These are phyloP conservation scores for Limanda limanda DNA, from an alignment of 2,113 vertebrate genomes.

Conservation along the genomic window DNA sequence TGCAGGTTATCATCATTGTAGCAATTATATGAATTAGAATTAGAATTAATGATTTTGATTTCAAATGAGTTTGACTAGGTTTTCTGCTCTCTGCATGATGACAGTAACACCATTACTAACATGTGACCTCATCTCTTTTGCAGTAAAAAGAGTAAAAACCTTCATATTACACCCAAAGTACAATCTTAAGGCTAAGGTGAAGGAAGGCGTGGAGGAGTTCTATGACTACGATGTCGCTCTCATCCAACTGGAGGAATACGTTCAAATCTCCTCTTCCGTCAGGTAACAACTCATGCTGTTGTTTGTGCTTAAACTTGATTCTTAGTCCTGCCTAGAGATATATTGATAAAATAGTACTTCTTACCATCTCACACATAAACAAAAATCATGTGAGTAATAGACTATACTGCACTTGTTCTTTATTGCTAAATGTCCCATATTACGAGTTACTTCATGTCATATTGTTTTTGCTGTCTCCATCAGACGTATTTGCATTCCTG, in stretches of 20 bases:
- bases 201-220: slow-evolving; percentile 63
- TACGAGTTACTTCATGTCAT: background rate
- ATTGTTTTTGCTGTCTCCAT: slow-evolving; percentile 10
- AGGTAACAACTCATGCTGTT: slow-evolving; percentile 52
- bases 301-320: background rate
- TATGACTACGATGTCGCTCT: slow-evolving; percentile 84
- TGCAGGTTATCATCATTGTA: background rate
- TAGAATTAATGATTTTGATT: too few relatives aligned
- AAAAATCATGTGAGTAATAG: background rate
- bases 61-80: background rate
- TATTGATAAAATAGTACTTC: background rate
- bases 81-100: background rate
- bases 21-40: background rate
- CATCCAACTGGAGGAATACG: slow-evolving; percentile 51
- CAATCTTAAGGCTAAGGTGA: slow-evolving; percentile 1
- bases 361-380: background rate
- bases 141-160: slow-evolving; percentile 36
- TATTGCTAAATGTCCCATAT: too few relatives aligned
- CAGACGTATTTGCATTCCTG: slow-evolving; percentile 84
- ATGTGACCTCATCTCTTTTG: background rate
- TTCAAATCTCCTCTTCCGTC: background rate
- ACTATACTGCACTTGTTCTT: too few relatives aligned
- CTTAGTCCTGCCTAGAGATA: background rate
- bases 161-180: slow-evolving; percentile 56
- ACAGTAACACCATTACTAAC: background rate